Evolutionary conservation across 2,113 vertebrate genomes (phyloP), one percentile per base, ranked within the genome.

Genomic region (Noctilio leporinus): DNA sequence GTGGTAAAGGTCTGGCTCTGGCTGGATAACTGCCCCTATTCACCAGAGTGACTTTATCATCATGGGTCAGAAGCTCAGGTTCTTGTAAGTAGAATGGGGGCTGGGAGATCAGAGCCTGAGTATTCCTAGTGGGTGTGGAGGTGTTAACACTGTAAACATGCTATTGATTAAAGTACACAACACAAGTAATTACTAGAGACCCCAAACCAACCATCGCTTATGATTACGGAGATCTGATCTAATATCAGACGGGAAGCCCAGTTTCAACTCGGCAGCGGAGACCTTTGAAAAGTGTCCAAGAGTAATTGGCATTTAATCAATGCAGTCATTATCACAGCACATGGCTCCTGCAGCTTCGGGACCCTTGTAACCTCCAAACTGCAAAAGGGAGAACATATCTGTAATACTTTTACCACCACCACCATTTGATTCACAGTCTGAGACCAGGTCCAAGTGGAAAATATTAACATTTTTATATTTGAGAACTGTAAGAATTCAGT

Each of bases 291-390:
- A 70, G 17, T 86, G 49, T 92, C 95, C 85, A 62, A 64, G 59
- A 88, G 64, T 94, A 91, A 96, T 64, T 95, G 92, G 94, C 90
- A 80, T 88, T 88, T 89, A 90, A 95, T 97, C 96, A 83, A 89
- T 82, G 62, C 35, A 57, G 81, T 90, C 84, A 84, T 80, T 76
- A 86, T 77, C 43, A 28, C 15, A 73, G 84, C 77, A 88, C 88
- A 43, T 80, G 93, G 76, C n/a, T 92, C 51, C 38, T 47, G n/a
- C 49, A 38, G 77, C 93, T 94, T 43, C 81, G 67, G 92, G 59
- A 10, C 45, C 40, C 51, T 93, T 65, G 40, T 55, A 92, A 53
- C 43, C 51, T 59, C 92, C 26, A 59, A 82, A 24, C 43, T 86
- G 87, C 19, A 51, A 49, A 89, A 77, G 67, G 53, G 43, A 86